Base-by-base conservation (phyloP, 2,888 invertebrate genomes). In the Cenopis cana region DNA sequence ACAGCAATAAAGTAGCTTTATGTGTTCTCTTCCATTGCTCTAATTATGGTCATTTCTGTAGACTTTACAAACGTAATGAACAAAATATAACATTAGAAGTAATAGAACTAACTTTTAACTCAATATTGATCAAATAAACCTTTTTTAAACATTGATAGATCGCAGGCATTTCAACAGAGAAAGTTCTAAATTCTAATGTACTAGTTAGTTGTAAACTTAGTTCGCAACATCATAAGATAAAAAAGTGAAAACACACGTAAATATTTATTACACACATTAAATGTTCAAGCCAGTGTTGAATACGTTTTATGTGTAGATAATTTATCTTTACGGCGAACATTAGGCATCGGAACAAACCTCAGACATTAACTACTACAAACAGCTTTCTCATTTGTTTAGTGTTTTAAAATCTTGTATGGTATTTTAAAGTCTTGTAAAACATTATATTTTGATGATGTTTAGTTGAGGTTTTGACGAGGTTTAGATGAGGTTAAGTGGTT, bases 261-360 rank as follows among this genome's bases (percentile, higher is more conserved):
- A 46, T 46, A 46, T 46, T 46, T 46, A 46, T 46, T 46, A 46
- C n/a, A n/a, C n/a, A 46, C 46, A n/a, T n/a, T n/a, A 46, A 46
- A 46, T 46, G n/a, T 46, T 12, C 46, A 46, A 33, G 33, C 56
- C 12, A 17, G 33, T 57, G 36, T 59, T 14, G 38, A 20, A 20
- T 52, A 62, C 62, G 46, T 46, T 61, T 54, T 38, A 64, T 38
- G 52, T n/a, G 64, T n/a, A 64, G 38, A 64, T 62, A 50, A 52
- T 64, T 64, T 64, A 64, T 54, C 20, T 50, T 64, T 54, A 54
- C 38, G 38, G 52, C 38, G 38, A n/a, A 24, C 36, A 52, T 52
- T 54, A 64, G 38, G 36, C 38, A n/a, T n/a, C 38, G 11, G 20
- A 62, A 52, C 36, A 52, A 54, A 54, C 36, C 20, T 6, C 38